Conservation (phyloP, 2,797 vertebrate species). For the Tinamus major region DNA sequence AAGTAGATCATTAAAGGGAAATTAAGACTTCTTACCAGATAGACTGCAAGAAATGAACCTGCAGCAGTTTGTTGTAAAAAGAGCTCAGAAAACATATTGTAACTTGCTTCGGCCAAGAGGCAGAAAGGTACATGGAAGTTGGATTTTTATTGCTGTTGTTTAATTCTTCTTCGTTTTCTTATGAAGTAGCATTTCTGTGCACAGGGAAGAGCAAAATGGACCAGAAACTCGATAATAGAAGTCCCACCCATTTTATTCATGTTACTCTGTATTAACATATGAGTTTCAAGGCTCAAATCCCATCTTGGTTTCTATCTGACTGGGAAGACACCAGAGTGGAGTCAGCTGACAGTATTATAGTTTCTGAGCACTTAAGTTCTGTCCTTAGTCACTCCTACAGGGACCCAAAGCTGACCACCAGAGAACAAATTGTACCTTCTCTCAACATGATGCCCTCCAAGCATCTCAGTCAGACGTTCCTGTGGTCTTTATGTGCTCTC, state of each 20-base stretch:
- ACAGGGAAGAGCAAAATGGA: neutral
- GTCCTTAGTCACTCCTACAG: neutral
- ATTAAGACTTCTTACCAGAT: neutral
- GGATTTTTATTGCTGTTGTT: neutral
- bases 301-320: neutral
- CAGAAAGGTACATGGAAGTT: neutral
- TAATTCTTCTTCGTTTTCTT: neutral
- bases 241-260: neutral
- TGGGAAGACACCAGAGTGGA: neutral
- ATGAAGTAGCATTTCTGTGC: fast-evolving
- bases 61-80: neutral
- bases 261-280: neutral
- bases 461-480: neutral
- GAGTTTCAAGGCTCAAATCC: neutral
- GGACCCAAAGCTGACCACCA: neutral
- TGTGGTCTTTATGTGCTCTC: fast-evolving
- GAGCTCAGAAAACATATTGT: neutral
- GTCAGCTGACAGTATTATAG: neutral
- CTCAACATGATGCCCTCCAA: neutral
- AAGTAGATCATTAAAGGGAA: neutral
- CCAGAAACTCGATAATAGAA: neutral
- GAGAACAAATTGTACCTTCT: neutral
- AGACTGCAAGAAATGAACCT: neutral
- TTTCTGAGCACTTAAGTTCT: neutral
- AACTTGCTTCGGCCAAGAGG: neutral